Percentiles rank a stretch among this genome's conserved stretches.
Conservation (phyloP, 2,797 vertebrate species). For the Gambelia wislizenii region DNA sequence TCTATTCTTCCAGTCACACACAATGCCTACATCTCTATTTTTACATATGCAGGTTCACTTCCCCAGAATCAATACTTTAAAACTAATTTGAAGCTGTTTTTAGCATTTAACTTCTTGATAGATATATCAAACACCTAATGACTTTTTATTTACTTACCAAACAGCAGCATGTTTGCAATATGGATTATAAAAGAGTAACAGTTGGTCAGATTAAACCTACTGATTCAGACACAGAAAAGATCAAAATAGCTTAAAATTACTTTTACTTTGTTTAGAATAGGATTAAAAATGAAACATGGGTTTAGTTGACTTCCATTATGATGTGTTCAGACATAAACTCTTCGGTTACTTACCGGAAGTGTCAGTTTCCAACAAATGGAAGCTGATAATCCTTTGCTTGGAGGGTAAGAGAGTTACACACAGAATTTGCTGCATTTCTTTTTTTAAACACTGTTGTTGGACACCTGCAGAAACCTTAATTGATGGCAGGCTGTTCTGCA, state of each 20-base stretch:
- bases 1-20: neutral
- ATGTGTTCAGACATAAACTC: constrained; percentile 2
- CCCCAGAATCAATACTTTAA: neutral
- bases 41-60: neutral
- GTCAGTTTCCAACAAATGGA: neutral
- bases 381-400: neutral
- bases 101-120: neutral
- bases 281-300: constrained; percentile 8
- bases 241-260: constrained; percentile 21
- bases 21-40: neutral
- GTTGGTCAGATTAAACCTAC: constrained; percentile 4
- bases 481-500: neutral
- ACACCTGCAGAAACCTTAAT: neutral
- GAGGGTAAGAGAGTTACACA: neutral
- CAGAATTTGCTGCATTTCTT: neutral
- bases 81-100: neutral
- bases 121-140: neutral
- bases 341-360: neutral
- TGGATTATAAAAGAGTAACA: constrained; percentile 15
- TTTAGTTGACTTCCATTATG: neutral
- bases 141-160: neutral
- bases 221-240: neutral
- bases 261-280: constrained; percentile 15
- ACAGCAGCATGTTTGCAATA: neutral
- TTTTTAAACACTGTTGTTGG: neutral